phyloP scores from a whole-genome alignment of 2,797 vertebrate genomes.

The Orestias chungarensis region DNA sequence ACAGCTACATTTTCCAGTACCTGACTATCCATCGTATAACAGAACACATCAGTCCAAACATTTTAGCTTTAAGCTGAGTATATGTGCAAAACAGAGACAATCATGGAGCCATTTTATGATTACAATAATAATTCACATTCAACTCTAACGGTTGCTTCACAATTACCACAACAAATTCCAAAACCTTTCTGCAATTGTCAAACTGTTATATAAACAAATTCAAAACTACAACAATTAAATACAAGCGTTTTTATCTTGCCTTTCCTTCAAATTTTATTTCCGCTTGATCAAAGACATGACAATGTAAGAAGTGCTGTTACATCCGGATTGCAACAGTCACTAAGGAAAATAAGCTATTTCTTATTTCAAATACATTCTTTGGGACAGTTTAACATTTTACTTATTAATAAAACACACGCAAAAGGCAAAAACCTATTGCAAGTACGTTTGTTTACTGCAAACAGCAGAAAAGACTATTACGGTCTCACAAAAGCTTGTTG shows the following conservation, averaged over 20 bases:
- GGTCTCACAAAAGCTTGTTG: neutral
- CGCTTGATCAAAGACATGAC: neutral
- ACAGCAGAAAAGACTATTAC: too few species aligned
- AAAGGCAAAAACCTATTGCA: too few species aligned
- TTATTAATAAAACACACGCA: too few species aligned
- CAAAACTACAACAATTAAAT: neutral
- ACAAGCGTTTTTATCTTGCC: neutral
- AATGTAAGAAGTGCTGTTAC: constrained; percentile 10
- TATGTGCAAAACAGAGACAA: constrained; percentile 7
- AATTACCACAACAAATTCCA: neutral
- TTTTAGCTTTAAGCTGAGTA: constrained; percentile 30
- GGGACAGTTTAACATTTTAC: constrained; percentile 3
- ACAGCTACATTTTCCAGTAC: constrained; percentile 67
- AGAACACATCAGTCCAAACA: constrained; percentile 41
- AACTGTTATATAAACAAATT: neutral
- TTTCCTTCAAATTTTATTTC: neutral
- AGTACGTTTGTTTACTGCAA: too few species aligned
- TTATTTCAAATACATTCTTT: constrained; percentile 2
- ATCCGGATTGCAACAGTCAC: constrained; percentile 4
- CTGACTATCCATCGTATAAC: constrained; percentile 43
- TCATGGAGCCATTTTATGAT: neutral
- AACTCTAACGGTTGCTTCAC: neutral
- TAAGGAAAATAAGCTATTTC: neutral
- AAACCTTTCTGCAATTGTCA: neutral
- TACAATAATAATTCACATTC: constrained; percentile 6